A percentile compares a stretch with the other conserved stretches of the same genome.
Conservation (phyloP, 35 echinoderm and acorn worm genomes). For the Apostichopus japonicus region DNA sequence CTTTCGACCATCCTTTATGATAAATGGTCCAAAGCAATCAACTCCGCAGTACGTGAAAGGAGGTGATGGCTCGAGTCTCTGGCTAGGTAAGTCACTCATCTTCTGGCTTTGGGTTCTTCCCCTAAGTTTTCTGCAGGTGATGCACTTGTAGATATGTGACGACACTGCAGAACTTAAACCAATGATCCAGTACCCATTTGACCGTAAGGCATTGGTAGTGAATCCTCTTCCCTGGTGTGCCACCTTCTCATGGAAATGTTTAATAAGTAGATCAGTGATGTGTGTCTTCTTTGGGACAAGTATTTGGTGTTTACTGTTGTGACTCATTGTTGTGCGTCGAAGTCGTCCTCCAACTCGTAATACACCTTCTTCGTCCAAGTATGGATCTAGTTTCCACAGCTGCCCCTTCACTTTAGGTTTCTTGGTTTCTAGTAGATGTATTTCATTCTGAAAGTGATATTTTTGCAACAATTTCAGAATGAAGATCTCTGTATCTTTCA, state of each 20-base stretch:
- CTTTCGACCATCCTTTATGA: constrained; percentile 61
- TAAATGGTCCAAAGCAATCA: constrained; percentile 73
- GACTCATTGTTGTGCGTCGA: constrained; percentile 20
- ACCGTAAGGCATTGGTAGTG: constrained; percentile 59
- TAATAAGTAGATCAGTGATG: constrained; percentile 76
- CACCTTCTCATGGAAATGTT: constrained; percentile 73
- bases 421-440: neutral
- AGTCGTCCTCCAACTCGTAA: constrained; percentile 79
- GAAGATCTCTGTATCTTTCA: constrained; percentile 50
- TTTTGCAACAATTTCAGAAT: constrained; percentile 40
- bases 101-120: constrained; percentile 46
- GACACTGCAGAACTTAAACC: constrained; percentile 67
- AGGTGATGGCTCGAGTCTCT: constrained; percentile 63
- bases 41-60: constrained; percentile 68
- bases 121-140: constrained; percentile 49
- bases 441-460: constrained; percentile 55
- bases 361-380: constrained; percentile 66
- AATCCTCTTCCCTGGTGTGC: constrained; percentile 38
- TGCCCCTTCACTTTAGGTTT: constrained; percentile 37
- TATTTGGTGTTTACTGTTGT: constrained; percentile 60
- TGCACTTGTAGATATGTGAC: constrained; percentile 51
- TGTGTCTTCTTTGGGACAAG: constrained; percentile 70
- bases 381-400: constrained; percentile 77
- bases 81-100: constrained; percentile 70
- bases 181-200: constrained; percentile 82